Conservation (phyloP, 2,888 invertebrate species). For the Drosophila anceps region DNA sequence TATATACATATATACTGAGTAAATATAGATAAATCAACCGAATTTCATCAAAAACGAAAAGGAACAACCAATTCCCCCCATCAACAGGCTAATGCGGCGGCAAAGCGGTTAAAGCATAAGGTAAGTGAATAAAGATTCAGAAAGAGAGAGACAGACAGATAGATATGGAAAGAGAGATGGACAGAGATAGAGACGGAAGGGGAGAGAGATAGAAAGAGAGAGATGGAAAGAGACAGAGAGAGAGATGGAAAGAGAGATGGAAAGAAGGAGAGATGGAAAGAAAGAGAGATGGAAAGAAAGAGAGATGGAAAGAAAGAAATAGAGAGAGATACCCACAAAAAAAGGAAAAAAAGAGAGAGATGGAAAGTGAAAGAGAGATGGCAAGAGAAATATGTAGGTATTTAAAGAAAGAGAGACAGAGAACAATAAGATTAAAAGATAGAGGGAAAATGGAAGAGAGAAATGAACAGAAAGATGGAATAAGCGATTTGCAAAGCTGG, state of each 20-base stretch:
- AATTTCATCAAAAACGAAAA: not conserved
- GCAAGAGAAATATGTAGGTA: no score
- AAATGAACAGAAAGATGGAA: no score
- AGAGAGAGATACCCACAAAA: no score
- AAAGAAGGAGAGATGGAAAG: not conserved
- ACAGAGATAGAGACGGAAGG: not conserved
- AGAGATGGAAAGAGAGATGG: no score
- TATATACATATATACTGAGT: not conserved
- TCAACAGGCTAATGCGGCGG: not conserved
- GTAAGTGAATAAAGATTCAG: constrained; percentile 4
- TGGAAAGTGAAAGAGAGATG: no score
- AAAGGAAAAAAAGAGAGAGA: no score
- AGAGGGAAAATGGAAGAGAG: no score
- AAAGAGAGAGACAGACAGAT: not conserved
- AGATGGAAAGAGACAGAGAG: not conserved
- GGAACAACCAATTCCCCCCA: not conserved
- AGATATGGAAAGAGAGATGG: not conserved
- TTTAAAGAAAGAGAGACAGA: no score
- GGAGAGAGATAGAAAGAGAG: not conserved
- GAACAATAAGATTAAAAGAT: no score
- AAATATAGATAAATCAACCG: not conserved
- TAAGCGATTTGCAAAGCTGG: no score
- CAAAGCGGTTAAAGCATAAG: not conserved
- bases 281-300: no score
- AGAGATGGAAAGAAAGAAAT: no score